Conservation (phyloP, 2,113 vertebrate genomes). For the Larimichthys crocea region DNA sequence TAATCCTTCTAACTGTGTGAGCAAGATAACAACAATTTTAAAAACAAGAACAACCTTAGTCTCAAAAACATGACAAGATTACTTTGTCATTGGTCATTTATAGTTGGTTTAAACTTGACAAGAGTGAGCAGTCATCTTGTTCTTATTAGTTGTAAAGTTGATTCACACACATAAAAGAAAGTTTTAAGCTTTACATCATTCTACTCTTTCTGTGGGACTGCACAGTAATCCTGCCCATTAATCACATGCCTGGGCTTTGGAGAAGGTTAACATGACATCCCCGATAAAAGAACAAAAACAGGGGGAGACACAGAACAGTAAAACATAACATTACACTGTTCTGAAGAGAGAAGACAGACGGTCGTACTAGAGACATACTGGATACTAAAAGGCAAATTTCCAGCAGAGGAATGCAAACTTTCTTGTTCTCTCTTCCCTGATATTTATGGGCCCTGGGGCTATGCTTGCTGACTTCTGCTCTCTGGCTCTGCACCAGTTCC, state of each 20-base stretch:
- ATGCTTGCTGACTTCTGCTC: constrained; percentile 60
- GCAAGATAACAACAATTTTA: constrained; percentile 1
- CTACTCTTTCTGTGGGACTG: background rate
- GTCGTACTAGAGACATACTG: background rate
- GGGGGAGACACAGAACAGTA: constrained; percentile 10
- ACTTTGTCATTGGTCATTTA: background rate
- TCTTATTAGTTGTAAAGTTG: constrained; percentile 11
- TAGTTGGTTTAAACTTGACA: background rate
- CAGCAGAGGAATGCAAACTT: constrained; percentile 69
- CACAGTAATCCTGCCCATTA: constrained; percentile 51
- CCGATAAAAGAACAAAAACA: background rate
- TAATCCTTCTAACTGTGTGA: constrained; percentile 15
- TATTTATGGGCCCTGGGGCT: constrained; percentile 63
- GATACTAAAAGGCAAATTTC: constrained; percentile 19
- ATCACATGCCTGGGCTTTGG: constrained; percentile 41
- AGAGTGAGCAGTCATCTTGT: background rate
- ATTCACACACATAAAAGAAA: constrained; percentile 28
- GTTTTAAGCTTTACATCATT: constrained; percentile 20
- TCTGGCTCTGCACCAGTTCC: background rate
- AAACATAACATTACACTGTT: background rate
- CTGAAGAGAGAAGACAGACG: background rate
- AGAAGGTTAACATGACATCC: background rate
- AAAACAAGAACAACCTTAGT: background rate
- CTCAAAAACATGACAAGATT: background rate
- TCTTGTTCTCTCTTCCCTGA: constrained; percentile 44